Conservation (phyloP, 2,888 invertebrate species). For the Coelinius sp. region DNA sequence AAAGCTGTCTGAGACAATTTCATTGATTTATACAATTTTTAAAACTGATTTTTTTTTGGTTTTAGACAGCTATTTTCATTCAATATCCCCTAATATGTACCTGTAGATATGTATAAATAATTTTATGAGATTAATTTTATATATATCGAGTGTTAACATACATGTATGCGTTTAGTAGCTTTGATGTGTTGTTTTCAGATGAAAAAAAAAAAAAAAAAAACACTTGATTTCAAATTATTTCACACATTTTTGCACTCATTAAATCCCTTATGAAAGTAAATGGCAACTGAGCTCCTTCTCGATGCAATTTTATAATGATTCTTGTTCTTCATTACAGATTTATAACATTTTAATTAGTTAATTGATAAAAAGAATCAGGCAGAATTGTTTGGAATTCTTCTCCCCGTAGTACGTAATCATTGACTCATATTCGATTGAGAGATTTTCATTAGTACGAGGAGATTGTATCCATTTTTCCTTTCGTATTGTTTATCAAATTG, state of each 20-base stretch:
- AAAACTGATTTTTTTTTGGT: slow-evolving; percentile 20
- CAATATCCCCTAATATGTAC: slow-evolving; percentile 38
- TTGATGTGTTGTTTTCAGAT: slow-evolving; percentile 23
- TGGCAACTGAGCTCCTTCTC: slow-evolving; percentile 22
- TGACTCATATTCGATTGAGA: slow-evolving; percentile 34
- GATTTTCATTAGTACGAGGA: slow-evolving; percentile 51
- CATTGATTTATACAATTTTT: slow-evolving; percentile 16
- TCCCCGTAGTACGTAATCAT: background rate
- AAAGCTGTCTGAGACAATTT: slow-evolving; percentile 37
- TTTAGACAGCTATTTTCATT: slow-evolving; percentile 35
- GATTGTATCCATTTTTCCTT: slow-evolving; percentile 1
- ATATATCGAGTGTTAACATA: slow-evolving; percentile 37
- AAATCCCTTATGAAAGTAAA: background rate
- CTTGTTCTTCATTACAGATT: slow-evolving; percentile 1
- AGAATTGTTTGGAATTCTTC: background rate
- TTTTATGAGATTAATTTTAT: slow-evolving; percentile 34
- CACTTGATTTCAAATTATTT: background rate
- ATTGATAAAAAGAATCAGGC: slow-evolving; percentile 4
- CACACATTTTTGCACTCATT: background rate
- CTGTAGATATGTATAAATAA: slow-evolving; percentile 46
- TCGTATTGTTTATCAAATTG: too few species aligned
- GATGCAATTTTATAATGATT: background rate
- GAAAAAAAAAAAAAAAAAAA: too few species aligned
- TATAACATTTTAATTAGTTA: slow-evolving; percentile 11
- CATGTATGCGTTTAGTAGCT: slow-evolving; percentile 26